These are phyloP conservation scores for Synergus gifuensis DNA, from an alignment of 2,888 invertebrate species.

Conservation along the genomic window DNA sequence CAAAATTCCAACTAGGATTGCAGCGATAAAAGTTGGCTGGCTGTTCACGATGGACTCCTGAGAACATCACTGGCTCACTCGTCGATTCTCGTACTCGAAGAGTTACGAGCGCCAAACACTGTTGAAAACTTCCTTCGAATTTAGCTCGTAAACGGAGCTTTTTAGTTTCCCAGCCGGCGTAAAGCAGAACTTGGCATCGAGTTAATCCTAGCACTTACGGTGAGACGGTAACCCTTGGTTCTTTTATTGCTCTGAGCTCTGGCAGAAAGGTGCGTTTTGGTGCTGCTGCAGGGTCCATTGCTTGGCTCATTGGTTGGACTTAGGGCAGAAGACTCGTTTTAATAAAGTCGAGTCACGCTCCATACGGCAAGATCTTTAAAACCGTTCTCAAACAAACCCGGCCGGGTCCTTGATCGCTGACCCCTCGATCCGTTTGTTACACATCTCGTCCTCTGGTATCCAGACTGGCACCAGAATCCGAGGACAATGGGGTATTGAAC, in stretches of 20 bases:
- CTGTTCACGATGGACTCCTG: slow-evolving; percentile 34
- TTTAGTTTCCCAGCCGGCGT: slow-evolving; percentile 50
- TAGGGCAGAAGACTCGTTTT: slow-evolving; percentile 53
- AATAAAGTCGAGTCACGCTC: slow-evolving; percentile 73
- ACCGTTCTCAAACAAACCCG: slow-evolving; percentile 68
- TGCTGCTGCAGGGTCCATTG: slow-evolving; percentile 35
- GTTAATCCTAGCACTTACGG: slow-evolving; percentile 31
- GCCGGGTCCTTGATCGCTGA: slow-evolving; percentile 64
- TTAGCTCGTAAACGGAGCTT: slow-evolving; percentile 55
- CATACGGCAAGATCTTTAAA: slow-evolving; percentile 66
- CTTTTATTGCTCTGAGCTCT: slow-evolving; percentile 50
- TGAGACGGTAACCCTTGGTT: slow-evolving; percentile 47
- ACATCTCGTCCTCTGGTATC: slow-evolving; percentile 58
- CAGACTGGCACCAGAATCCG: slow-evolving; percentile 24
- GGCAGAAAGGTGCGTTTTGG: slow-evolving; percentile 19
- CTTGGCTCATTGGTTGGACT: slow-evolving; percentile 30
- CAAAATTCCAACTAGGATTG: slow-evolving; percentile 42
- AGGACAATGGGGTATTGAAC: slow-evolving; percentile 34
- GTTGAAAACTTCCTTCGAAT: slow-evolving; percentile 48
- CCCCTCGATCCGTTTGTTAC: slow-evolving; percentile 50
- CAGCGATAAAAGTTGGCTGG: slow-evolving; percentile 35
- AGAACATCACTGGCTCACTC: slow-evolving; percentile 35
- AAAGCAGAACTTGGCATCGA: slow-evolving; percentile 43
- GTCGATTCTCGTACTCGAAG: slow-evolving; percentile 27
- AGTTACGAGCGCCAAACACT: slow-evolving; percentile 36